Conservation (phyloP, 2,888 invertebrate species). For the Apamea crenata region DNA sequence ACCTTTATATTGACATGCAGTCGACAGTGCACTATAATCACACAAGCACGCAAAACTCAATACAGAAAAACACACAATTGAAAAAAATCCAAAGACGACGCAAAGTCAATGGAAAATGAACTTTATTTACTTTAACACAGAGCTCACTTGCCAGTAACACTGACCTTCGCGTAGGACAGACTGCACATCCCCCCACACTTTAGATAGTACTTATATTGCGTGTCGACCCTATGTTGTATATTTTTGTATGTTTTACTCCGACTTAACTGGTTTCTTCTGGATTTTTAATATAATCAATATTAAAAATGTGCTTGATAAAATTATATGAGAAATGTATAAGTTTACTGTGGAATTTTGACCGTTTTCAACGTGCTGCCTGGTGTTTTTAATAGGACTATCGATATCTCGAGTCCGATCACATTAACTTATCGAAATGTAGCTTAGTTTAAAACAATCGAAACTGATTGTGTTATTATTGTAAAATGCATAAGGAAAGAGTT, state of each 20-base stretch:
- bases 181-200: constrained; percentile 78
- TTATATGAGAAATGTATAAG: not conserved
- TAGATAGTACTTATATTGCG: constrained; percentile 73
- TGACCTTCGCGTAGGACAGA: constrained; percentile 76
- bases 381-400: not conserved
- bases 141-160: constrained; percentile 80
- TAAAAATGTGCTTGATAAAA: not conserved
- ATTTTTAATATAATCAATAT: too few relatives aligned
- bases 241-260: constrained; percentile 55
- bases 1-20: not conserved
- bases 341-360: constrained; percentile 1
- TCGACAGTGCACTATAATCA: constrained; percentile 56
- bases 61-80: constrained; percentile 43
- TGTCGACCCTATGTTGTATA: constrained; percentile 61
- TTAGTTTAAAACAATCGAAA: not conserved
- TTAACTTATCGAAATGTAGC: not conserved
- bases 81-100: constrained; percentile 52
- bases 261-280: constrained; percentile 62
- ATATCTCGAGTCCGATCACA: not conserved
- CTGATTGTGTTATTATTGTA: too few relatives aligned
- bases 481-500: not conserved
- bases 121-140: constrained; percentile 72
- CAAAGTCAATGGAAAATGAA: constrained; percentile 53
- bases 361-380: constrained; percentile 28
- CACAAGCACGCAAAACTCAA: constrained; percentile 49